phyloP scores from a whole-genome alignment of 2,888 invertebrate genomes.

The Rotaria sp. region DNA sequence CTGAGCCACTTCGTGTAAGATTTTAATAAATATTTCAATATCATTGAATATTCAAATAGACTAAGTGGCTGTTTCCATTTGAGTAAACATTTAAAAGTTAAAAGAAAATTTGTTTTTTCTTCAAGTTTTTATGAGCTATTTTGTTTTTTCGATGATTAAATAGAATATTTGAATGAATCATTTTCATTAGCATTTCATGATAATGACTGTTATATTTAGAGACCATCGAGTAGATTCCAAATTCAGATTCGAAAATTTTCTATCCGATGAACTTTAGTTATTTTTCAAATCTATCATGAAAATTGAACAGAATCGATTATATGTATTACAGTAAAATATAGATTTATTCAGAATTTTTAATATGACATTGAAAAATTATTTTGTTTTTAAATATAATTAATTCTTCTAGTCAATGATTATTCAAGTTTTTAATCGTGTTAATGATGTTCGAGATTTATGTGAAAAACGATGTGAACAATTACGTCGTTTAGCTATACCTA shows the following conservation, averaged over 20 bases:
- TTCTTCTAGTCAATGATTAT: slow-evolving; percentile 47
- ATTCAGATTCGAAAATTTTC: neutral
- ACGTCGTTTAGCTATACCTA: neutral
- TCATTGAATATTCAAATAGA: too few relatives aligned
- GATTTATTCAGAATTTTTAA: neutral
- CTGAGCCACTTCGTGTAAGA: slow-evolving; percentile 6
- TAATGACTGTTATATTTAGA: neutral
- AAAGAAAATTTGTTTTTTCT: too few relatives aligned
- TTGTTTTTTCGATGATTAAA: neutral
- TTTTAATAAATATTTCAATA: neutral
- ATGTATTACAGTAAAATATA: neutral
- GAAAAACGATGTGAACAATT: slow-evolving; percentile 63
- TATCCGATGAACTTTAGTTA: neutral
- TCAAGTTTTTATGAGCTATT: neutral
- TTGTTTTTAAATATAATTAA: neutral
- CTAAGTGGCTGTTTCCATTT: neutral
- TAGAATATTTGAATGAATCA: neutral
- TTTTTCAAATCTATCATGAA: neutral
- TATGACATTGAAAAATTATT: neutral
- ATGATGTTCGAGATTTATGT: slow-evolving; percentile 86
- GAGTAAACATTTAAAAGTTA: neutral
- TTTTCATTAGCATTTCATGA: neutral
- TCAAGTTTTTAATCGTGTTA: slow-evolving; percentile 81
- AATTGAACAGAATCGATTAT: neutral
- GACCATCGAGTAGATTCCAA: neutral